Percentiles rank a stretch among this genome's conserved stretches.
phyloP scores from a whole-genome alignment of 2,888 invertebrate species.

The Carcina quercana region DNA sequence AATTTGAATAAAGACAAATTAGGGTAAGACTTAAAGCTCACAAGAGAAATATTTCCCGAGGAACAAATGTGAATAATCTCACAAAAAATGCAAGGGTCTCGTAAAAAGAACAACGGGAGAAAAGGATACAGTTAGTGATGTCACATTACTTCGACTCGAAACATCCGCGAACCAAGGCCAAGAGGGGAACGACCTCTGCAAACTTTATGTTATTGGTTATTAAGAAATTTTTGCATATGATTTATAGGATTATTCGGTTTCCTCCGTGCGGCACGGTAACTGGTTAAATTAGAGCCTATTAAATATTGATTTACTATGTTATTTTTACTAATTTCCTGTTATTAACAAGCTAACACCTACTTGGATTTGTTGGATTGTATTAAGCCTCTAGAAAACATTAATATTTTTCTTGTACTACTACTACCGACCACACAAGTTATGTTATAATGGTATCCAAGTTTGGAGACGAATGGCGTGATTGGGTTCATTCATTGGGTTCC shows the following conservation, averaged over 20 bases:
- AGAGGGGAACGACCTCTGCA: slow-evolving; percentile 31
- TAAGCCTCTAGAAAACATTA: too few relatives aligned
- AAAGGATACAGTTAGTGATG: slow-evolving; percentile 26
- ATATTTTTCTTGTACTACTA: too few relatives aligned
- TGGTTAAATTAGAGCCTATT: neutral
- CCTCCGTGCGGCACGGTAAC: neutral
- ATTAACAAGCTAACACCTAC: neutral
- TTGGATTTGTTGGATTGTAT: too few relatives aligned
- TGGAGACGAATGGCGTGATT: too few relatives aligned
- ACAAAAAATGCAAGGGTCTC: slow-evolving; percentile 7
- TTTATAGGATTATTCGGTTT: slow-evolving; percentile 1
- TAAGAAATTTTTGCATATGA: slow-evolving; percentile 5
- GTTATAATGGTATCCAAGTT: too few relatives aligned
- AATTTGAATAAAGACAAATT: too few relatives aligned
- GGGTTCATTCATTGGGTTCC: too few relatives aligned
- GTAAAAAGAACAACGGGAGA: slow-evolving; percentile 18
- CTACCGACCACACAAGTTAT: too few relatives aligned
- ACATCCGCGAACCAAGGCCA: slow-evolving; percentile 33
- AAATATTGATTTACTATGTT: neutral
- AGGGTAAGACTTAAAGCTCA: too few relatives aligned
- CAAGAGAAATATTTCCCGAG: slow-evolving; percentile 4
- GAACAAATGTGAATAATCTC: slow-evolving; percentile 15
- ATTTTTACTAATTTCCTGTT: neutral
- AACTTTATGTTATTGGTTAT: slow-evolving; percentile 2
- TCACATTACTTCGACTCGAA: slow-evolving; percentile 27